Base-by-base conservation (phyloP, 2,888 invertebrate genomes). In the Agonopterix heracliana region DNA sequence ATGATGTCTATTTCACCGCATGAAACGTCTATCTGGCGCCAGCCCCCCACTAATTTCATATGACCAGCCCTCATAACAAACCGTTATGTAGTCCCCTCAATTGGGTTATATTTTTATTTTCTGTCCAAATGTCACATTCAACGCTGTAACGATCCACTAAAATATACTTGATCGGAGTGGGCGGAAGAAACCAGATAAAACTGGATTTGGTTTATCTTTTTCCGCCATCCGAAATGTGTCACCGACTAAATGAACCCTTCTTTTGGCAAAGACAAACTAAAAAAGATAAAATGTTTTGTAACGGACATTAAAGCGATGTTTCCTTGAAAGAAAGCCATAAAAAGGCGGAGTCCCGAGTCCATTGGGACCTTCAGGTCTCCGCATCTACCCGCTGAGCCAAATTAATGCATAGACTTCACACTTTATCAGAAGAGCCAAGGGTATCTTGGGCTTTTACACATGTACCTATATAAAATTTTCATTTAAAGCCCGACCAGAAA, bases 241-340 rank as follows among this genome's bases (percentile, higher is more conserved):
- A 78, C 81, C 60, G 67, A 71, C 68, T 75, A 75, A 77, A 81
- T 78, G 76, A 83, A 86, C 85, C 86, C 87, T 81, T 85, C 77
- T 67, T 66, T 77, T 73, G 61, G 62, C 67, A 57, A 76, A 74
- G 77, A 81, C 78, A 81, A 81, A 84, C 80, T 81, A 80, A 78
- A 78, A 82, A 79, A 85, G 84, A 85, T 85, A 87, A 87, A 87
- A 86, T 78, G 79, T 75, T 79, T 78, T 74, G 80, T 76, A 81
- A 76, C 77, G 75, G 74, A 82, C 84, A 85, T 86, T 86, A 86
- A 81, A 82, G 83, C 70, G 73, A 65, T 71, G 78, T 75, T 71
- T 67, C 73, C 74, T 74, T 75, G 74, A 68, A 75, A 74, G 69
- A 72, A 77, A 71, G 74, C 80, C 74, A 67, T 83, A 83, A 84